Evolutionary conservation across 2,797 vertebrate genomes (phyloP).

Genomic region (Todus mexicanus): DNA sequence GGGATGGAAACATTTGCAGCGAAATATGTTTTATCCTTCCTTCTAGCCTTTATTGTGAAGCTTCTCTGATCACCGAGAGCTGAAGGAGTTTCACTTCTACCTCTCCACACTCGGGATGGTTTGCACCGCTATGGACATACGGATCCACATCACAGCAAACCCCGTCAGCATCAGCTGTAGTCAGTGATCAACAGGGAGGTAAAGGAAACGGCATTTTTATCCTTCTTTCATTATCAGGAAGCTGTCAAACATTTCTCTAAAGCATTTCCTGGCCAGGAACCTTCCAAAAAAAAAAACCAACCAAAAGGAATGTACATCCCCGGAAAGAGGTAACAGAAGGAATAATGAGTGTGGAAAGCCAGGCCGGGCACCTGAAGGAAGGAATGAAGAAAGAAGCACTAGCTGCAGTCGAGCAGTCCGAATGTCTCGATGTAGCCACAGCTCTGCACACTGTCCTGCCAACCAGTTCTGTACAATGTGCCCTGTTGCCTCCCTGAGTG

Average conservation of each 20-base stretch:
- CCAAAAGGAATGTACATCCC: not conserved
- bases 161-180: not conserved
- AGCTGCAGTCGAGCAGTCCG: not conserved
- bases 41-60: not conserved
- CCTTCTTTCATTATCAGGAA: constrained; percentile 5
- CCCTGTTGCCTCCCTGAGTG: not conserved
- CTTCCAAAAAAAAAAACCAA: not conserved
- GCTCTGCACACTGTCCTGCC: not conserved
- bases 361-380: not conserved
- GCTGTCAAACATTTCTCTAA: constrained; percentile 8
- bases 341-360: not conserved
- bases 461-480: not conserved
- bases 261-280: constrained; percentile 15
- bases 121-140: not conserved
- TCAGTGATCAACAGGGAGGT: not conserved
- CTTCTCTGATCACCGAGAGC: not conserved
- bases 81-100: not conserved
- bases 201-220: not conserved
- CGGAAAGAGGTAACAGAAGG: not conserved
- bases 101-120: not conserved
- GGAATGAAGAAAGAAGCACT: not conserved
- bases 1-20: not conserved
- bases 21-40: not conserved
- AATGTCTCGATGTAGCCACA: not conserved
- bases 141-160: not conserved